phyloP scores from a whole-genome alignment of 2,797 vertebrate species.

The Sparus aurata region DNA sequence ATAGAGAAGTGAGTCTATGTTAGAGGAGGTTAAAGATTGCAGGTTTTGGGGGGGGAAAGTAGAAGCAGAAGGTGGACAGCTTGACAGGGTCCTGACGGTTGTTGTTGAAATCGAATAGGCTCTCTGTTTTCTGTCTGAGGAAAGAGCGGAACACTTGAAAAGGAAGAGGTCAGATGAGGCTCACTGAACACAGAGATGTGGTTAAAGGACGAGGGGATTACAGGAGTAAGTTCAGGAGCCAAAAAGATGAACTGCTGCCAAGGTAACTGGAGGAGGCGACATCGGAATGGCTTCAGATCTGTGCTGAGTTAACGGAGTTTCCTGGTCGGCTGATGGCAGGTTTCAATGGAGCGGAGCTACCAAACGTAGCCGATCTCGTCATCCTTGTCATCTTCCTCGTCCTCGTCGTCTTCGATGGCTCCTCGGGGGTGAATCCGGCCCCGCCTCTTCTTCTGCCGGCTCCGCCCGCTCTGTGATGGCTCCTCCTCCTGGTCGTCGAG shows the following conservation, averaged over 20 bases:
- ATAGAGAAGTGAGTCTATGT: constrained; percentile 45
- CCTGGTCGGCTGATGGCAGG: constrained; percentile 81
- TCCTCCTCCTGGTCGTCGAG: constrained; percentile 92
- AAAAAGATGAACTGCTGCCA: constrained; percentile 69
- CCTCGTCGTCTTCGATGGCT: constrained; percentile 94
- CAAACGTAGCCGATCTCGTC: constrained; percentile 96
- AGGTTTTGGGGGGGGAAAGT: constrained; percentile 32
- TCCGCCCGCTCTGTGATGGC: constrained; percentile 79
- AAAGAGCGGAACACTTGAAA: constrained; percentile 47
- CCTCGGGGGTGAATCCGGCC: constrained; percentile 90
- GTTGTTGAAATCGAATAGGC: constrained; percentile 62
- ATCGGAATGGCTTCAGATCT: constrained; percentile 90
- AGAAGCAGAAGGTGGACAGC: constrained; percentile 58
- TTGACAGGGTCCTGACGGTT: constrained; percentile 51
- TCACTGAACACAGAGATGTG: constrained; percentile 59
- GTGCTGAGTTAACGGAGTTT: constrained; percentile 89
- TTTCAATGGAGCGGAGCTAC: constrained; percentile 88
- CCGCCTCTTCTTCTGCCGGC: constrained; percentile 89
- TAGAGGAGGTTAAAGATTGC: constrained; percentile 40
- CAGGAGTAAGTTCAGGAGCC: constrained; percentile 61
- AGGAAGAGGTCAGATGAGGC: constrained; percentile 58
- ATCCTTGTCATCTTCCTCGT: constrained; percentile 95
- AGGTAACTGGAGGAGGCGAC: constrained; percentile 74
- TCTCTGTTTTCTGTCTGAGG: constrained; percentile 63
- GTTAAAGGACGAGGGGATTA: constrained; percentile 48